Base-by-base conservation (phyloP, 1,140 invertebrate species). In the Drosophila gunungcola region DNA sequence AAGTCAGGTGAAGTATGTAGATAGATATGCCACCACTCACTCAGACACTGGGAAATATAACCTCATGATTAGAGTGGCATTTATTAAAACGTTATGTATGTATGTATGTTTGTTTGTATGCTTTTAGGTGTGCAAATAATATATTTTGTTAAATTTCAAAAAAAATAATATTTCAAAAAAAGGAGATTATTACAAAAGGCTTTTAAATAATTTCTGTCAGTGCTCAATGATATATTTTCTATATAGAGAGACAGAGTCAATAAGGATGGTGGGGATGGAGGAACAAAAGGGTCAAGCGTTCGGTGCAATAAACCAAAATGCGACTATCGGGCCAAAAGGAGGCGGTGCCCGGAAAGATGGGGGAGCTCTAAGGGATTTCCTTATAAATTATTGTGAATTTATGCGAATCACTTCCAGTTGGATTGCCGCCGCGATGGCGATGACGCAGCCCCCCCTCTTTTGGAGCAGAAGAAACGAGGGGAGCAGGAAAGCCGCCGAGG, bases 301-400 rank as follows among this genome's bases (percentile, higher is more conserved):
- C 56, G 68, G 56, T 53, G 57, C 80, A 79, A 83, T 83, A 79
- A 84, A 84, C 76, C 73, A 74, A 85, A 76, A 82, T 69, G 68
- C 57, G 63, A 78, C 78, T 68, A 58, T 62, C 54, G 67, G 55
- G 36, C 60, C 58, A 61, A 68, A 74, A 49, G 57, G 49, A 48
- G 73, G 74, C 53, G 54, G 36, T 63, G 56, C 27, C 70, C 52
- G 48, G 29, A 73, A 49, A n/a, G 29, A 34, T 56, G 43, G 36
- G 53, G 38, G 39, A 42, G 54, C 62, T 58, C 84, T 80, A 74
- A 70, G 79, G 84, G 80, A 88, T 88, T 88, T 88, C 84, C 84
- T 88, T 88, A 88, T 88, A 88, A 88, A 84, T 88, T 88, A 88
- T 89, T 88, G 84, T 88, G 84, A 88, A 89, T 88, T 88, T 88